Evolutionary conservation across 2,797 vertebrate genomes (phyloP).

Genomic region (Aythya fuligula): DNA sequence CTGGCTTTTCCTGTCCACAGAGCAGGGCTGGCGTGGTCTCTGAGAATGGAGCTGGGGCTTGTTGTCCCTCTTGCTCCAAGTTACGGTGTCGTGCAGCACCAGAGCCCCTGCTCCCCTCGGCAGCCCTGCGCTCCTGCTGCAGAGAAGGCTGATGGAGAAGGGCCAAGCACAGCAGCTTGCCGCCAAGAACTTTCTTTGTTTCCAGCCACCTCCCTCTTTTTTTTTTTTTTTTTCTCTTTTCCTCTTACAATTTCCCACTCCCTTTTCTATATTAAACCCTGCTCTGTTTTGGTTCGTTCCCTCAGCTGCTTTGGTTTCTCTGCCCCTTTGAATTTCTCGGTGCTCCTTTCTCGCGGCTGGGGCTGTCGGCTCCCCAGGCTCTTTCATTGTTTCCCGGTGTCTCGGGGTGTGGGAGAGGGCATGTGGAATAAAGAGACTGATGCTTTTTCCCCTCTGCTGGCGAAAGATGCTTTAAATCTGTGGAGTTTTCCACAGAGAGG

Average conservation of each 20-base stretch:
- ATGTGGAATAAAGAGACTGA: not conserved
- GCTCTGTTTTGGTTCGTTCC: not conserved
- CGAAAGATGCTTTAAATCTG: slow-evolving; percentile 54
- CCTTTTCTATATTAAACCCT: slow-evolving; percentile 33
- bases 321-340: not conserved
- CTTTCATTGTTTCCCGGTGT: rapidly evolving
- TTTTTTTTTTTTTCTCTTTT: not conserved
- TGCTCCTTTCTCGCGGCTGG: rapidly evolving
- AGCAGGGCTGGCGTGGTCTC: not conserved
- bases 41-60: rapidly evolving
- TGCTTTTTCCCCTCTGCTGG: slow-evolving; percentile 35
- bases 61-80: not conserved
- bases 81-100: rapidly evolving
- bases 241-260: slow-evolving; percentile 61
- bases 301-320: not conserved
- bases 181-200: slow-evolving; percentile 76
- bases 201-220: slow-evolving; percentile 69
- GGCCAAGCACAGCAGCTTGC: slow-evolving; percentile 57
- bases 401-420: not conserved
- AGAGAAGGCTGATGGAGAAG: slow-evolving; percentile 41
- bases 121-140: slow-evolving; percentile 18
- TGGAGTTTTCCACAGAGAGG: slow-evolving; percentile 51
- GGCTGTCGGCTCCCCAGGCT: not conserved
- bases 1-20: not conserved
- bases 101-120: not conserved